A percentile compares a stretch with the other conserved stretches of the same genome.
Evolutionary conservation across 2,797 vertebrate species (phyloP).

Genomic region (Apodemus agrarius): DNA sequence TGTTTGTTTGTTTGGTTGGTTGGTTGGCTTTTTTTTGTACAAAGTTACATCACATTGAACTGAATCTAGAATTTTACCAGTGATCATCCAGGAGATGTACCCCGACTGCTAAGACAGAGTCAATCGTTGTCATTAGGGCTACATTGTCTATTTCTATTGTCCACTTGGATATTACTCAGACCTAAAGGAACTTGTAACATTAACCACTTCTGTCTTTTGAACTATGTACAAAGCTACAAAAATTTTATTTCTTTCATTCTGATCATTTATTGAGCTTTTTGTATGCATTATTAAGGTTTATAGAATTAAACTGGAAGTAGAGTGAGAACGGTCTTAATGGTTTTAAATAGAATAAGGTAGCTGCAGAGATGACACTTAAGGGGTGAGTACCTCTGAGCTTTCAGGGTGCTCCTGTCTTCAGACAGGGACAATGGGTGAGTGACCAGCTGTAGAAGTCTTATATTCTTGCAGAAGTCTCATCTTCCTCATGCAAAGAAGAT

Average conservation of each 20-base stretch:
- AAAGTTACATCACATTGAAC: not conserved
- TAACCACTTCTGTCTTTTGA: slow-evolving; percentile 34
- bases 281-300: slow-evolving; percentile 83
- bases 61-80: not conserved
- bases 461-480: slow-evolving; percentile 89
- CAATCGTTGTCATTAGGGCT: not conserved
- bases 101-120: not conserved
- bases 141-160: slow-evolving; percentile 29
- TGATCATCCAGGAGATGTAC: not conserved
- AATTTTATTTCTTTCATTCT: slow-evolving; percentile 79
- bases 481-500: slow-evolving; percentile 88
- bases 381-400: slow-evolving; percentile 87
- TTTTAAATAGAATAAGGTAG: slow-evolving; percentile 84
- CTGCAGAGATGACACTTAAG: slow-evolving; percentile 86
- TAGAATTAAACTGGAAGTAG: slow-evolving; percentile 85
- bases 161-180: slow-evolving; percentile 50
- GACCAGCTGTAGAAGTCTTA: slow-evolving; percentile 79
- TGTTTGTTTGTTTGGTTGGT: not conserved
- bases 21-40: not conserved
- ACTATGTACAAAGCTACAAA: not conserved
- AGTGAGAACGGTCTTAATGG: slow-evolving; percentile 84
- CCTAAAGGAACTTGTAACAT: slow-evolving; percentile 38
- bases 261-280: slow-evolving; percentile 78
- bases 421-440: slow-evolving; percentile 84
- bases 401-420: slow-evolving; percentile 72